phyloP scores from a whole-genome alignment of 2,113 vertebrate genomes.

The Halichoerus grypus region DNA sequence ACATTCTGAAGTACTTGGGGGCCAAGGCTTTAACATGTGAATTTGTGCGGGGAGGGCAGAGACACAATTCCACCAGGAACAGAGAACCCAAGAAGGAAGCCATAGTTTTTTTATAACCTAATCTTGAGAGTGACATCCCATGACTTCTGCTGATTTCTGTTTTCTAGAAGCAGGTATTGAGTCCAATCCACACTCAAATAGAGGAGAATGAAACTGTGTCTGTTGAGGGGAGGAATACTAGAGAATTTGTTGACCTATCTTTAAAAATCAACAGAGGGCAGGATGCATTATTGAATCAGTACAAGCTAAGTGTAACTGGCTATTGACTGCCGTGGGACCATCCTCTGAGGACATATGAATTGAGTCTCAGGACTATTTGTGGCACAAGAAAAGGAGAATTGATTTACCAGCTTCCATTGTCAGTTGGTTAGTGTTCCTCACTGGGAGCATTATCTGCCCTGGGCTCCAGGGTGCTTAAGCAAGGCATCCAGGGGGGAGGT shows the following conservation, averaged over 20 bases:
- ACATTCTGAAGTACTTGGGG: neutral
- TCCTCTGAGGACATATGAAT: neutral
- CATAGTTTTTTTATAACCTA: neutral
- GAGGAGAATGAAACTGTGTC: neutral
- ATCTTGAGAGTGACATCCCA: neutral
- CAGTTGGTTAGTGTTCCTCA: neutral
- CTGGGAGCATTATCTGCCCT: neutral
- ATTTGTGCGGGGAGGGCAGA: neutral
- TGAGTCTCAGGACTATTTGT: neutral
- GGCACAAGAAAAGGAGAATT: neutral
- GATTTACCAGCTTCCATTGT: neutral
- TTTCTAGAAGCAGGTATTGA: neutral
- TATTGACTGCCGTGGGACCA: neutral
- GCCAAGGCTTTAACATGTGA: neutral
- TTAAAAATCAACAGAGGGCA: neutral
- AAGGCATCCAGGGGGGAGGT: accelerated
- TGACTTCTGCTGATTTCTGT: neutral
- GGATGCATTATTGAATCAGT: neutral
- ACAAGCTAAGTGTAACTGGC: no score
- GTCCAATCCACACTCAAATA: neutral
- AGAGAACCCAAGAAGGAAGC: neutral
- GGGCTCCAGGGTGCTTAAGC: neutral
- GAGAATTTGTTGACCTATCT: neutral
- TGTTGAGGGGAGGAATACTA: neutral
- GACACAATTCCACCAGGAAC: neutral